A percentile compares a stretch with the other conserved stretches of the same genome.
Evolutionary conservation across 2,797 vertebrate genomes (phyloP).

Genomic region (Heteromormyrus szaboi): DNA sequence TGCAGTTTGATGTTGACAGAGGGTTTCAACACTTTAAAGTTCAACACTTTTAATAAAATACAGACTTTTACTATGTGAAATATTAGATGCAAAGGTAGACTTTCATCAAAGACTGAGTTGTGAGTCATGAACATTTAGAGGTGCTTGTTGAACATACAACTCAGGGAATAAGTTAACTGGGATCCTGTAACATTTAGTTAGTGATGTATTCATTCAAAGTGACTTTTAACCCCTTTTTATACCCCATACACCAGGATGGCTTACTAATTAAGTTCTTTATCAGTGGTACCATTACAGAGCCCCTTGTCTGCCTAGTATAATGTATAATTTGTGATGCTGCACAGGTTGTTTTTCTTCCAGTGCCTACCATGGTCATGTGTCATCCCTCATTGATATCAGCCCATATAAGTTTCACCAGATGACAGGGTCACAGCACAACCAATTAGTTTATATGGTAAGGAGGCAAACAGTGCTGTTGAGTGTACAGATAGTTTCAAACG

Average conservation of each 20-base stretch:
- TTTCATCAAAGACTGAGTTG: background rate
- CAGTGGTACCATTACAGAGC: background rate
- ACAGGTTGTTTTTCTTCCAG: slow-evolving; percentile 48
- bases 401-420: slow-evolving; percentile 91
- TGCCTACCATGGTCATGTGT: slow-evolving; percentile 92
- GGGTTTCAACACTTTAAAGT: background rate
- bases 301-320: background rate
- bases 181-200: background rate
- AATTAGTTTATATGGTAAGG: slow-evolving; percentile 91
- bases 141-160: background rate
- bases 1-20: background rate
- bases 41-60: background rate
- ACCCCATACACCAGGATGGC: background rate
- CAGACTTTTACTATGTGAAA: background rate
- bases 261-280: background rate
- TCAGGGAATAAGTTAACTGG: background rate
- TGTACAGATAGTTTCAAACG: background rate
- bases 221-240: background rate
- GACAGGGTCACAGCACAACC: slow-evolving; percentile 66
- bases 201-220: background rate
- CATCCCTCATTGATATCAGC: slow-evolving; percentile 95
- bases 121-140: background rate
- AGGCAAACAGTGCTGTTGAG: background rate
- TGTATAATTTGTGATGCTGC: background rate
- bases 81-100: background rate